Evolutionary conservation across 2,113 vertebrate species (phyloP), one percentile per base, ranked within the genome.

Genomic region (Amphiprion ocellaris): DNA sequence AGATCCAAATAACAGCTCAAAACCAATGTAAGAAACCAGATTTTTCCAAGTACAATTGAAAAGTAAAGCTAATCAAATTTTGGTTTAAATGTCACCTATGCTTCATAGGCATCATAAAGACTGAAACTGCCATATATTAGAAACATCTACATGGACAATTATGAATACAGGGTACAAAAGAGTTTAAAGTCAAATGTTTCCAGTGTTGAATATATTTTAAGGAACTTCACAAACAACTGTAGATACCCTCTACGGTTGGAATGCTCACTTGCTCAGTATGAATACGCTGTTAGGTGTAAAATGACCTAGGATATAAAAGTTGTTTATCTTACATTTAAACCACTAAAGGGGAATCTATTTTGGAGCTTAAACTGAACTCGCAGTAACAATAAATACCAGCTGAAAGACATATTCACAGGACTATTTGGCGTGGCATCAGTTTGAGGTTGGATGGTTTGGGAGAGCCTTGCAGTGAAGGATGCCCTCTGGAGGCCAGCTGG

Each of bases 1-100:
- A 74, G 92, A 93, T 90, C 90, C 92, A 93, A 93, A 93, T 92
- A 93, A 81, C 92, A 92, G 91, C 92, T 91, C 92, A 92, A 92
- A 92, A 91, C 90, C 91, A 92, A 92, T 92, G 92, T 92, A 93
- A 92, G 92, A 90, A 80, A 91, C 89, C 81, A 87, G 85, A 93
- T 87, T 90, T 89, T 92, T 88, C 81, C 85, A 85, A 88, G 69
- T 86, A 80, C 61, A 74, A 88, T 74, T 58, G 82, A 82, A 79
- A 81, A 59, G 30, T 44, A 76, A 79, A 84, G 84, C 77, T 77
- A 71, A 85, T 75, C 70, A 56, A 75, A 76, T 77, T 53, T 65
- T 83, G 79, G 26, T 74, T 81, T 80, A 7, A 72, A 50, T 63
- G 61, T 33, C 67, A 74, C 80, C 59, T 79, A 82, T 76, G 52